Evolutionary conservation across 2,888 invertebrate species (phyloP).

Genomic region (Aleiodes alternator): DNA sequence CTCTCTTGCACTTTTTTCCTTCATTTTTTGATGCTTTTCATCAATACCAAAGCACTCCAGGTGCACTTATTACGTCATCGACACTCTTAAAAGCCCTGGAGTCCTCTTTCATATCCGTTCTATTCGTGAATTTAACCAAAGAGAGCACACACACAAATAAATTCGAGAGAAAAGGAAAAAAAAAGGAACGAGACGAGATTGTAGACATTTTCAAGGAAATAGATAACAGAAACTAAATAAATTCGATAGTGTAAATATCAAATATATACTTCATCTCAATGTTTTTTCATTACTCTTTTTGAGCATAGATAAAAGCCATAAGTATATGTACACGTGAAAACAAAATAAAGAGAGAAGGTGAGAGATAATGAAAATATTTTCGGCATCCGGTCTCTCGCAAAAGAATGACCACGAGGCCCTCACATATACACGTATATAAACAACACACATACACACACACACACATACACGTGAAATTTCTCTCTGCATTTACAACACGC

Average conservation of each 20-base stretch:
- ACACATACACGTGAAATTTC: conserved; percentile 11
- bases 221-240: conserved; percentile 15
- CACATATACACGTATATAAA: neutral
- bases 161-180: neutral
- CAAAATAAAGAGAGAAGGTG: neutral
- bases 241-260: neutral
- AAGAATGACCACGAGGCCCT: conserved; percentile 8
- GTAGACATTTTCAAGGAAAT: neutral
- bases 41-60: conserved; percentile 11
- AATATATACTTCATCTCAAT: neutral
- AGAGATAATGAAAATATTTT: conserved; percentile 34
- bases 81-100: neutral
- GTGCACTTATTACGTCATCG: conserved; percentile 31
- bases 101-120: conserved; percentile 6
- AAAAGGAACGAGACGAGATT: conserved; percentile 2
- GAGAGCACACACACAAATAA: conserved; percentile 8
- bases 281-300: neutral
- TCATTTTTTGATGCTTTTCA: neutral
- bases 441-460: conserved; percentile 1
- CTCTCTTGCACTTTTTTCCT: neutral
- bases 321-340: neutral
- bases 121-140: conserved; percentile 15
- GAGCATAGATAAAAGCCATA: neutral
- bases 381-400: conserved; percentile 38
- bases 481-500: conserved; percentile 50